phyloP scores from a whole-genome alignment of 2,113 vertebrate species.

The Thalassarche chlororhynchos region DNA sequence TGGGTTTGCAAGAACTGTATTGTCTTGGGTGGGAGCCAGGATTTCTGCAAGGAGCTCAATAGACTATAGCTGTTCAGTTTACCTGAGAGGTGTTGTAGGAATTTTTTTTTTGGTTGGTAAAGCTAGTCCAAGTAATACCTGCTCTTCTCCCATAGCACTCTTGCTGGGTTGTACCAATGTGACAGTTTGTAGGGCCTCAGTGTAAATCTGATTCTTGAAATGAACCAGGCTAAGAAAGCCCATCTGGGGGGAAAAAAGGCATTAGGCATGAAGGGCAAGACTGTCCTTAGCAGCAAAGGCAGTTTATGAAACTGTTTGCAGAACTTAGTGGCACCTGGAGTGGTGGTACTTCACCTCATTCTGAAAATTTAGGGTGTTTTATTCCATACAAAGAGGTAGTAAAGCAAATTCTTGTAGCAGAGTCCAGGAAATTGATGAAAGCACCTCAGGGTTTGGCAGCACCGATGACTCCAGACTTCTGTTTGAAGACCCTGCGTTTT shows the following conservation, averaged over 20 bases:
- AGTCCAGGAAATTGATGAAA: neutral
- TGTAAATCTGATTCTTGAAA: neutral
- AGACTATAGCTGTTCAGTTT: neutral
- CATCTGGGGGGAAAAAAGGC: rapidly evolving
- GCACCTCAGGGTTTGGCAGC: neutral
- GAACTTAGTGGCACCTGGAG: neutral
- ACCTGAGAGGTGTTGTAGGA: neutral
- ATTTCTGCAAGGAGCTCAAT: neutral
- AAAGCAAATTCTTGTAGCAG: neutral
- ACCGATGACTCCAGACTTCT: neutral
- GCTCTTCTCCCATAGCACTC: neutral
- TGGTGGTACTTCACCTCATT: neutral
- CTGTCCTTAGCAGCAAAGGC: neutral
- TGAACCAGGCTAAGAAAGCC: neutral
- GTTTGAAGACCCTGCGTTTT: neutral
- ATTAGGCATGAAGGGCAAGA: neutral
- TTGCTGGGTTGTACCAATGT: neutral
- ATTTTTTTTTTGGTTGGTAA: neutral
- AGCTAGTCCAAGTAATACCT: neutral
- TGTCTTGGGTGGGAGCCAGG: neutral
- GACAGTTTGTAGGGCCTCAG: neutral
- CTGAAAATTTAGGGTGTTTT: neutral
- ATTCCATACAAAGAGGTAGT: neutral
- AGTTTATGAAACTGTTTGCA: neutral
- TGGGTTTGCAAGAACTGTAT: neutral